Evolutionary conservation across 2,113 vertebrate species (phyloP).

Genomic region (Suricata suricatta): DNA sequence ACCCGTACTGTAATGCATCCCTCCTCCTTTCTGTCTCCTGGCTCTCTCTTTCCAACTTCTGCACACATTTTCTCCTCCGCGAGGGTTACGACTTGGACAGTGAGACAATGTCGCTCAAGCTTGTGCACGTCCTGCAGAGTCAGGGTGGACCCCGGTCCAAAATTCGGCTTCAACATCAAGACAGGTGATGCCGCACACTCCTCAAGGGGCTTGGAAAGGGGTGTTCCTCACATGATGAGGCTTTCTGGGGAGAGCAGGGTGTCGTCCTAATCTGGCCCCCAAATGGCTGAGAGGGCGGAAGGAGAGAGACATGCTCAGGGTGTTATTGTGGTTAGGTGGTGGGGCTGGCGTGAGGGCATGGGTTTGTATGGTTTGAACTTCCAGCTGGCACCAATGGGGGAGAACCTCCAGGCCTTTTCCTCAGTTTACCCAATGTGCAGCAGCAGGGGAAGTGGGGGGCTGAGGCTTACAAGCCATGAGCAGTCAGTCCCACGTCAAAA

Average conservation of each 20-base stretch:
- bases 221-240: neutral
- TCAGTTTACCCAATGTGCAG: neutral
- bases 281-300: neutral
- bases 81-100: neutral
- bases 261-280: neutral
- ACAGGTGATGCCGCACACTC: too few species aligned
- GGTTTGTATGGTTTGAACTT: neutral
- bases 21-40: neutral
- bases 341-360: neutral
- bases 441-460: neutral
- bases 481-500: neutral
- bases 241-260: neutral
- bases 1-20: neutral
- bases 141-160: neutral
- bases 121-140: neutral
- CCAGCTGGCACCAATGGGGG: too few species aligned
- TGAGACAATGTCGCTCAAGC: neutral
- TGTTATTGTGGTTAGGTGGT: neutral
- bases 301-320: neutral
- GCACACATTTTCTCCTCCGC: neutral
- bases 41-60: too few species aligned
- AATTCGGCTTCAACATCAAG: neutral
- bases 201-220: neutral
- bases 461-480: neutral
- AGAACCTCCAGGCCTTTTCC: neutral